Evolutionary conservation across 2,888 invertebrate species (phyloP), one percentile per base, ranked within the genome.

Genomic region (Rhagonycha fulva): DNA sequence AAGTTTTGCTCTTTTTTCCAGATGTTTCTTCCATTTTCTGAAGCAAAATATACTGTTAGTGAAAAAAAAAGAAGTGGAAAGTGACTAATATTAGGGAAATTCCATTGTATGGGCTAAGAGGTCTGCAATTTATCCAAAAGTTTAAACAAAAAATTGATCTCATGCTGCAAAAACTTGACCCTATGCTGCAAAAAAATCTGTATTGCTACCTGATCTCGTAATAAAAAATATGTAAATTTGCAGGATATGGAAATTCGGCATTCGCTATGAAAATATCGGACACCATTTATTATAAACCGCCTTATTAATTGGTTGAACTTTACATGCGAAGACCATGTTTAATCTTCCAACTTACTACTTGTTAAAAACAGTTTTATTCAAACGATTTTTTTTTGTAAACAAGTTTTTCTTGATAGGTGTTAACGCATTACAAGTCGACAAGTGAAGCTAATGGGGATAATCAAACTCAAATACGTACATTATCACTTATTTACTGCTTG

Each of bases 21-120:
- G 86, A 87, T 93, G 92, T 84, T 90, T 90, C 77, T 90, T 87
- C 94, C 94, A 94, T 89, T 93, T 91, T 83, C 94, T 94, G 88
- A 82, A 89, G 19, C 14, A 11, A 63, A 26, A 71, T 0, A 19
- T n/a, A 24, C 26, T 14, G 9, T 66, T 66, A 24, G 5, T 4
- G 19, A 19, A 62, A 62, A 19, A 62, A 19, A 19, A 19, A 19
- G 19, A 19, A 19, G 19, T 19, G 2, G 10, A 62, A 14, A 62
- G 11, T 62, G 62, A 61, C n/a, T n/a, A 9, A n/a, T 61, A 9
- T 28, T 28, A 28, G 30, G 30, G 11, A 11, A 30, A 30, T 30
- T 11, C 30, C 11, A 3, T 1, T 19, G 9, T 28, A 11, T 11
- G 11, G 30, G 11, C 30, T 32, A 32, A 32, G 11, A 32, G 30